phyloP scores from a whole-genome alignment of 2,888 invertebrate species.

The Apamea monoglypha region DNA sequence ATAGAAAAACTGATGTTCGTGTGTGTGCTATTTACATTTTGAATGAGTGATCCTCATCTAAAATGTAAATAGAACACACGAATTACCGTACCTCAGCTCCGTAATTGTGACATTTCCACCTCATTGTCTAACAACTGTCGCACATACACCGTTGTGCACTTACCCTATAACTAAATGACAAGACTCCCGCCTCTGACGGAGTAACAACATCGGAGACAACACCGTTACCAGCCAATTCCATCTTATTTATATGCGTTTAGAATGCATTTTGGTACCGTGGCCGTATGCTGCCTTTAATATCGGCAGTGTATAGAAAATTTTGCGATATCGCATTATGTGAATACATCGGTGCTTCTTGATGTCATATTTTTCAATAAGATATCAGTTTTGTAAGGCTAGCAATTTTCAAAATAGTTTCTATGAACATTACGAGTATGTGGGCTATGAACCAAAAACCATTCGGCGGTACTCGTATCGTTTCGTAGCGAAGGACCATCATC shows the following conservation, averaged over 20 bases:
- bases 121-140: constrained; percentile 22
- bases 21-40: too few relatives aligned
- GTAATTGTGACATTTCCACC: constrained; percentile 30
- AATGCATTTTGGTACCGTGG: constrained; percentile 48
- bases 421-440: too few relatives aligned
- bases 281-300: constrained; percentile 8
- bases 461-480: neutral
- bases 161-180: constrained; percentile 49
- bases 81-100: constrained; percentile 12
- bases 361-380: constrained; percentile 21
- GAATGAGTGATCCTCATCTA: neutral
- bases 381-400: neutral
- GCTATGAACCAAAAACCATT: neutral
- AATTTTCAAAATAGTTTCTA: neutral
- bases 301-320: constrained; percentile 31
- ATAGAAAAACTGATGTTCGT: neutral
- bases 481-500: neutral
- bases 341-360: constrained; percentile 2
- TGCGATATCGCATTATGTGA: constrained; percentile 16
- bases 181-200: constrained; percentile 22
- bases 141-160: constrained; percentile 56
- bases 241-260: constrained; percentile 63
- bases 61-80: constrained; percentile 5
- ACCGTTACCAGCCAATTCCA: constrained; percentile 64
- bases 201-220: constrained; percentile 56